Evolutionary conservation across 2,797 vertebrate genomes (phyloP).

Genomic region (Liasis olivaceus): DNA sequence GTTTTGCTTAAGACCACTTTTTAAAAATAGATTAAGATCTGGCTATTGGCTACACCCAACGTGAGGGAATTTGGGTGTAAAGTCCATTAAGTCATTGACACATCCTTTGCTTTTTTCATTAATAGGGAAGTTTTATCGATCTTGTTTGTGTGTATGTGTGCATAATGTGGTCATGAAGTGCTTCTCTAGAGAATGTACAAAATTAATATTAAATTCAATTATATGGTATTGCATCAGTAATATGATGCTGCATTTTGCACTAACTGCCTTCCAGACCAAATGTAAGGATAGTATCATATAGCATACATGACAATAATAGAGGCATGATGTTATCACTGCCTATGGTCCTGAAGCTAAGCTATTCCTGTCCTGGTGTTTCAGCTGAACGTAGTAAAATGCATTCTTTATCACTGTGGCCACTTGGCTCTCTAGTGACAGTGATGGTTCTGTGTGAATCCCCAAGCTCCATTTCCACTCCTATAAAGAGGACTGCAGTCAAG

Average conservation of each 20-base stretch:
- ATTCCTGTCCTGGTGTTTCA: not conserved
- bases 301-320: not conserved
- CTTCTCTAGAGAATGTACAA: not conserved
- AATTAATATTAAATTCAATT: not conserved
- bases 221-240: not conserved
- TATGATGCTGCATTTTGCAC: not conserved
- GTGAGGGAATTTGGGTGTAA: not conserved
- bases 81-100: not conserved
- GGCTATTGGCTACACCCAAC: not conserved
- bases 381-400: not conserved
- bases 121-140: not conserved
- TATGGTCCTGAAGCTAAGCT: not conserved
- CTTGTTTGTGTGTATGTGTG: not conserved
- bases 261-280: not conserved
- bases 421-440: not conserved
- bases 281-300: not conserved
- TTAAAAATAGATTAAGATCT: not conserved
- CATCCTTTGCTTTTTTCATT: not conserved
- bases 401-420: not conserved
- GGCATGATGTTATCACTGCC: not conserved
- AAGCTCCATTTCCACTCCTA: not conserved
- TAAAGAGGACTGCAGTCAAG: not conserved
- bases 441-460: not conserved
- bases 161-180: not conserved
- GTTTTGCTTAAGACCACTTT: not conserved